phyloP scores from a whole-genome alignment of 1,140 invertebrate species.

The Telenomus remus region DNA sequence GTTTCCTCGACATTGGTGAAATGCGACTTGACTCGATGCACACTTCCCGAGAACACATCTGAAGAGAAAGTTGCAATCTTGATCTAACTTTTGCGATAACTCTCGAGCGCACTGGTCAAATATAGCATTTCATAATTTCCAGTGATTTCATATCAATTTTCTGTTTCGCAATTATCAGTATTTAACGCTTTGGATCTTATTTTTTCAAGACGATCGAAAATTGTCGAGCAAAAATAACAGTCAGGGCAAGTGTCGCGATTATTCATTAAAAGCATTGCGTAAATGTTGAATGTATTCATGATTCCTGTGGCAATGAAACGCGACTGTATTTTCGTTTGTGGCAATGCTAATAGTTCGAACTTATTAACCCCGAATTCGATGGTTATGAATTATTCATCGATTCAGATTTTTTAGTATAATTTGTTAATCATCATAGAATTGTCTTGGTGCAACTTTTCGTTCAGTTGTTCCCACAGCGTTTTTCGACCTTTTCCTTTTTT shows the following conservation, averaged over 20 bases:
- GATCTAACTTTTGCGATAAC: constrained; percentile 32
- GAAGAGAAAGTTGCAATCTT: constrained; percentile 48
- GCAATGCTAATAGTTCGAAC: constrained; percentile 50
- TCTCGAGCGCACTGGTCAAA: constrained; percentile 20
- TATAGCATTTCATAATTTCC: too few relatives aligned
- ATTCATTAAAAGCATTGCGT: constrained; percentile 49
- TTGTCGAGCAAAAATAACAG: constrained; percentile 17
- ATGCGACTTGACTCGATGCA: constrained; percentile 22
- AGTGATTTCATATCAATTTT: too few relatives aligned
- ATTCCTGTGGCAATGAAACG: constrained; percentile 42
- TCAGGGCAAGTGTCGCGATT: constrained; percentile 51
- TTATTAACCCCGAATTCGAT: constrained; percentile 58
- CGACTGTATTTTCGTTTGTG: constrained; percentile 23
- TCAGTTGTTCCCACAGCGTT: too few relatives aligned
- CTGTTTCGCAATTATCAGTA: too few relatives aligned
- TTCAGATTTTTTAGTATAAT: background rate
- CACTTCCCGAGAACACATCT: constrained; percentile 33
- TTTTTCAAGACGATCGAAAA: constrained; percentile 16
- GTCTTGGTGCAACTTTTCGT: background rate
- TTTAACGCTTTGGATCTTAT: too few relatives aligned
- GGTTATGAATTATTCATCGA: constrained; percentile 42
- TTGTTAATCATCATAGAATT: constrained; percentile 5
- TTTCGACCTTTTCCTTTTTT: too few relatives aligned
- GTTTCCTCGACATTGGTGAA: constrained; percentile 39
- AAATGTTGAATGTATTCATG: constrained; percentile 56